Conservation (phyloP, 2,113 vertebrate genomes). For the Dissostichus mawsoni region DNA sequence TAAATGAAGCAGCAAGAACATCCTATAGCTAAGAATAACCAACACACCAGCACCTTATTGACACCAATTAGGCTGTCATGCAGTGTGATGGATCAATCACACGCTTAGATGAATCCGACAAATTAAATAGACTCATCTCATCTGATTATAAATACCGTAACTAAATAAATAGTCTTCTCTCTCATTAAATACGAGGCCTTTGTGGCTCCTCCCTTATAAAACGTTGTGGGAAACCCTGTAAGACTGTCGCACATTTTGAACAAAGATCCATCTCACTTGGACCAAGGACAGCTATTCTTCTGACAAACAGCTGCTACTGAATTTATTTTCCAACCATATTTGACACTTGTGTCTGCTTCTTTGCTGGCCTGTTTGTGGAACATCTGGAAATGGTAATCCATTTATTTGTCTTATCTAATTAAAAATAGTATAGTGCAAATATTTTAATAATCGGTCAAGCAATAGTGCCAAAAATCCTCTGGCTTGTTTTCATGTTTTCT, state of each 20-base stretch:
- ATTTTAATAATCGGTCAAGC: neutral
- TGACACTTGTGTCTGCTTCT: neutral
- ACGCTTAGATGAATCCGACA: neutral
- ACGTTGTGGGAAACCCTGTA: neutral
- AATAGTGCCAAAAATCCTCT: neutral
- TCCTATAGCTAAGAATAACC: no score
- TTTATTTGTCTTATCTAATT: neutral
- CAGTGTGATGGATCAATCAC: neutral
- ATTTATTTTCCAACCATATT: neutral
- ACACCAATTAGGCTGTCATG: neutral
- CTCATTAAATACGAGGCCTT: neutral
- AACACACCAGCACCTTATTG: neutral
- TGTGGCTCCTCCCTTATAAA: neutral
- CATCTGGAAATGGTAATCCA: neutral
- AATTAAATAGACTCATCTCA: neutral
- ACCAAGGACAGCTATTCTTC: slow-evolving; percentile 11
- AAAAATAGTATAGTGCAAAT: neutral
- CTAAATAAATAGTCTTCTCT: neutral
- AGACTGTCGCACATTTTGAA: neutral
- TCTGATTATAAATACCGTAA: neutral
- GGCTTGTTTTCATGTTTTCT: neutral
- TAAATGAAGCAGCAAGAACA: no score
- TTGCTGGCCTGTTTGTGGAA: neutral
- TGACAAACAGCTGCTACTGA: slow-evolving; percentile 3
- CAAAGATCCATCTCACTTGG: neutral